These are phyloP conservation scores for Nomada fabriciana DNA, from an alignment of 2,888 invertebrate genomes.

Conservation along the genomic window DNA sequence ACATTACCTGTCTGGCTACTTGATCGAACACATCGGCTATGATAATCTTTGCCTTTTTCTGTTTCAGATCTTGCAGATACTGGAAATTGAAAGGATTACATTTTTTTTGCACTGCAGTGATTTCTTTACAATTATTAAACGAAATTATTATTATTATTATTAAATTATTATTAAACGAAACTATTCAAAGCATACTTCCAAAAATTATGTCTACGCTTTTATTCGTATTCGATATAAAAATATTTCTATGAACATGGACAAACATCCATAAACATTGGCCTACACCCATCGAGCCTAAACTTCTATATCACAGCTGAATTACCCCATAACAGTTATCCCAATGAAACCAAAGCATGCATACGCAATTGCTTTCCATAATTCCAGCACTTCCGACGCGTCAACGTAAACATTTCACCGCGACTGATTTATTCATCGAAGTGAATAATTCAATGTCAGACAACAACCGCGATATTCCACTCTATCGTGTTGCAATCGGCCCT, in stretches of 20 bases:
- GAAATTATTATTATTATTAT: no score
- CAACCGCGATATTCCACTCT: background rate
- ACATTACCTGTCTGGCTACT: conserved; percentile 91
- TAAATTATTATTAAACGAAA: background rate
- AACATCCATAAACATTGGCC: background rate
- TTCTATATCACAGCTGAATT: background rate
- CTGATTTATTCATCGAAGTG: background rate
- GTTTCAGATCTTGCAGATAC: conserved; percentile 88
- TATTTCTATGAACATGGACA: no score
- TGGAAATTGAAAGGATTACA: conserved; percentile 77
- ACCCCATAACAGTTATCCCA: background rate
- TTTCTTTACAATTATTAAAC: no score
- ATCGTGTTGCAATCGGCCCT: background rate
- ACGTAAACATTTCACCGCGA: background rate
- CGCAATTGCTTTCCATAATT: conserved; percentile 13
- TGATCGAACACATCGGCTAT: conserved; percentile 92
- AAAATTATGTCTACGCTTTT: background rate
- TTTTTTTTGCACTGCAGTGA: background rate
- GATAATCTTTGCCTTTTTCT: conserved; percentile 90
- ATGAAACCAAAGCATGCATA: background rate
- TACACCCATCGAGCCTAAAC: background rate
- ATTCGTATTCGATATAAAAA: background rate
- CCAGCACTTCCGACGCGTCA: background rate
- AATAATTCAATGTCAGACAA: background rate
- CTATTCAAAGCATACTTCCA: background rate